A percentile compares a stretch with the other conserved stretches of the same genome.
Evolutionary conservation across 2,113 vertebrate genomes (phyloP).

Genomic region (Meleagris gallopavo): DNA sequence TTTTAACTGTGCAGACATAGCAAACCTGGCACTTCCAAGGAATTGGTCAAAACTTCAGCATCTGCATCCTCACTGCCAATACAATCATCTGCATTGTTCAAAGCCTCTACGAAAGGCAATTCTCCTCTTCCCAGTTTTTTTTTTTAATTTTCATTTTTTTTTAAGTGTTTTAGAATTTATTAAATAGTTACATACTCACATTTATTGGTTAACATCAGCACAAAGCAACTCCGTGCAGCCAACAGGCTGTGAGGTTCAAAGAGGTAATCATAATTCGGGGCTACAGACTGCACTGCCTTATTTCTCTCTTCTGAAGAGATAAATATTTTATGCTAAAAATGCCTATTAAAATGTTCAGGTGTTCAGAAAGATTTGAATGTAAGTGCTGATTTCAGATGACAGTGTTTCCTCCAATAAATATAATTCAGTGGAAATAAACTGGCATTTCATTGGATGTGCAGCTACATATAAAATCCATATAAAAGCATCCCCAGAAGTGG

Average conservation of each 20-base stretch:
- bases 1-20: conserved; percentile 37
- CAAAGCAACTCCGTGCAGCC: neutral
- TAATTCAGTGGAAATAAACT: neutral
- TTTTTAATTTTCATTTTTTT: neutral
- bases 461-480: accelerated
- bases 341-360: neutral
- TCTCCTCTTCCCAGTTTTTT: accelerated
- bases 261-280: neutral
- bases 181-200: neutral
- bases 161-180: neutral
- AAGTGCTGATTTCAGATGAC: no score
- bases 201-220: neutral
- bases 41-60: conserved; percentile 39
- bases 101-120: neutral
- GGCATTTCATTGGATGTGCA: neutral
- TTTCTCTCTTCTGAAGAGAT: neutral
- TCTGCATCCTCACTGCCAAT: conserved; percentile 15
- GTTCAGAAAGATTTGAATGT: neutral
- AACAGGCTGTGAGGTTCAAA: neutral
- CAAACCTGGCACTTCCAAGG: neutral
- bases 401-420: neutral
- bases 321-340: neutral
- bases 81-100: neutral
- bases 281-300: neutral
- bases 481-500: neutral